Base-by-base conservation (phyloP, 2,888 invertebrate species). In the Graphium colonna region DNA sequence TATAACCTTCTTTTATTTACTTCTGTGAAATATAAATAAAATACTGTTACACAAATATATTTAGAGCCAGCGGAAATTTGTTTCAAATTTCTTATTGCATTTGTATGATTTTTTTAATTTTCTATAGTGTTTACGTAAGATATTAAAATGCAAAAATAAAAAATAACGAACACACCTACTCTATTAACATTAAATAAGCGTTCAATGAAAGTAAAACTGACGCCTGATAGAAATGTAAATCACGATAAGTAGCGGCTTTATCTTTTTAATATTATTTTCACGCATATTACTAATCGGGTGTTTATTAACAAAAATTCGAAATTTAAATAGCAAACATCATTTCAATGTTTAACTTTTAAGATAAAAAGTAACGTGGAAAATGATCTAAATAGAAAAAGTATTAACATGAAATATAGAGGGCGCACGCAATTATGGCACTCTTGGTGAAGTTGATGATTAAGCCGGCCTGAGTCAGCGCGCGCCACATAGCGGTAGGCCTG, bases 401-500 rank as follows among this genome's bases (percentile, higher is more conserved):
- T 51, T 31, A 51, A 45, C 39, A 57, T 58, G 54, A 57, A 51
- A 55, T 56, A 50, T 52, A 58, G 54, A 57, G 60, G 60, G 65
- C 63, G 61, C 65, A 64, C 68, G 65, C 65, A 71, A 68, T 65
- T 64, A 69, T 72, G 68, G 71, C 67, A 65, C 60, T 67, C 60
- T 65, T 60, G 63, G 62, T 63, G 61, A 68, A 67, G 72, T 69
- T 70, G 78, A 83, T 82, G 83, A 84, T 81, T 79, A 80, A 80
- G 76, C 75, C 68, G n/a, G 71, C 71, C 74, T 80, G 83, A 84
- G 80, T 84, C 82, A 80, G 79, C 79, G 75, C 60, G 84, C 84
- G 84, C 85, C 86, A 69, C 84, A 79, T 79, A 86, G 79, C 67
- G 71, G 77, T 71, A 80, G 82, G 83, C 80, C 77, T 78, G 77